These are phyloP conservation scores for Drosophila macrospina DNA, from an alignment of 2,888 invertebrate species.

Conservation along the genomic window DNA sequence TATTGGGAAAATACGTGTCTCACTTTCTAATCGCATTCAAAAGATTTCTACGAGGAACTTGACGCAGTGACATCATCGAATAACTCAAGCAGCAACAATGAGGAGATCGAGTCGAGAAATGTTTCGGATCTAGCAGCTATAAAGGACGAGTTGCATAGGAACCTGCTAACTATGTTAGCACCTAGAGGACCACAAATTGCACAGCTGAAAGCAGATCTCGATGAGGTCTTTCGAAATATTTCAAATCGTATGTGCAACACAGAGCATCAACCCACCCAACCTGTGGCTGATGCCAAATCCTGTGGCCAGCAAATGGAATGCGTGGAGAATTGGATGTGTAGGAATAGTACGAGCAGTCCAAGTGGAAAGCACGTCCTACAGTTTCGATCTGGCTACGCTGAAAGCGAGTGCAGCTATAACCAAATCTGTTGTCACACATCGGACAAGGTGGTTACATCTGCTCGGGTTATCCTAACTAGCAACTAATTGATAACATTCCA, in stretches of 20 bases:
- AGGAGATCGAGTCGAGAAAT: neutral
- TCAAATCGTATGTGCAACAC: neutral
- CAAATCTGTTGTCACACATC: conserved; percentile 27
- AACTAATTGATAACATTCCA: neutral
- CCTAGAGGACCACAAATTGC: neutral
- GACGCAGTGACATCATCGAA: fast-evolving
- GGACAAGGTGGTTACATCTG: conserved; percentile 14
- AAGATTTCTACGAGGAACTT: neutral
- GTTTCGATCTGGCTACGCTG: neutral
- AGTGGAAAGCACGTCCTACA: neutral
- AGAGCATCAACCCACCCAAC: neutral
- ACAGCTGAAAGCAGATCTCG: neutral
- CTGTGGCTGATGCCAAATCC: neutral
- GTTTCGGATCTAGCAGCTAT: neutral
- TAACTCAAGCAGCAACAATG: neutral
- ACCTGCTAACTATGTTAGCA: conserved; percentile 7
- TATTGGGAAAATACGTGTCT: neutral
- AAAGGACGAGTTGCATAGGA: neutral
- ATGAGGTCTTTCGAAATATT: conserved; percentile 4
- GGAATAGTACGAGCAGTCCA: neutral
- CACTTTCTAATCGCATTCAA: neutral
- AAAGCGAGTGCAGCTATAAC: conserved; percentile 4
- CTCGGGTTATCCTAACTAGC: no score
- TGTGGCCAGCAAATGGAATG: conserved; percentile 30
- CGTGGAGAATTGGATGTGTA: conserved; percentile 27